Evolutionary conservation across 2,888 invertebrate genomes (phyloP), one percentile per base, ranked within the genome.

Genomic region (Napeogenes sylphis): DNA sequence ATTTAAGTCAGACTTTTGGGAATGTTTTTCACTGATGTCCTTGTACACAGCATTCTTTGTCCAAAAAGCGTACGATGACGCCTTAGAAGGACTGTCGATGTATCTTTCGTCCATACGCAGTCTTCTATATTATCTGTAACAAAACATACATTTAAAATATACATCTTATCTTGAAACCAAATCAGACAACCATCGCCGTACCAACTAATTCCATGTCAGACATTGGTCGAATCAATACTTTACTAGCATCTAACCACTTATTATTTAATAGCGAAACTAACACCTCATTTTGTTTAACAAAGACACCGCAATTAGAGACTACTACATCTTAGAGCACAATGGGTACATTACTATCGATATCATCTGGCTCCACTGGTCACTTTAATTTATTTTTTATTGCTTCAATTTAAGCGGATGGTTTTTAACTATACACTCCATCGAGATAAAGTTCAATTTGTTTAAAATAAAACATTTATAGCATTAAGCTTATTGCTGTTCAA

Each of bases 331-430:
- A 76, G 75, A 80, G 80, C 76, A 89, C 87, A 89, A 89, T 89
- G 76, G 84, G 72, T 75, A 77, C 77, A 80, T 77, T 72, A 76
- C 83, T 85, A 82, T 86, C 86, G 87, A 87, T 90, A 89, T 86
- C 88, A 89, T 90, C 89, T 73, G 75, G 71, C 75, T 76, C 75
- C 77, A 72, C 75, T 78, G 80, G 78, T 84, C 86, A 85, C 84
- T 88, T 90, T 90, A 89, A 90, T 90, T 90, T 88, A 81, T 89
- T 90, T 90, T 90, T 90, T 90, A 89, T 88, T 85, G 78, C 76
- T 78, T 83, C 82, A 82, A 84, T 86, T 88, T 84, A 84, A 83
- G 85, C 75, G 80, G 82, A 84, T 84, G 82, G 80, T 84, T 85
- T 79, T 81, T 80, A 80, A 80, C 79, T 80, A 81, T 83, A 81